A percentile compares a stretch with the other conserved stretches of the same genome.
Conservation (phyloP, 2,888 invertebrate genomes). For the Lottia scabra region DNA sequence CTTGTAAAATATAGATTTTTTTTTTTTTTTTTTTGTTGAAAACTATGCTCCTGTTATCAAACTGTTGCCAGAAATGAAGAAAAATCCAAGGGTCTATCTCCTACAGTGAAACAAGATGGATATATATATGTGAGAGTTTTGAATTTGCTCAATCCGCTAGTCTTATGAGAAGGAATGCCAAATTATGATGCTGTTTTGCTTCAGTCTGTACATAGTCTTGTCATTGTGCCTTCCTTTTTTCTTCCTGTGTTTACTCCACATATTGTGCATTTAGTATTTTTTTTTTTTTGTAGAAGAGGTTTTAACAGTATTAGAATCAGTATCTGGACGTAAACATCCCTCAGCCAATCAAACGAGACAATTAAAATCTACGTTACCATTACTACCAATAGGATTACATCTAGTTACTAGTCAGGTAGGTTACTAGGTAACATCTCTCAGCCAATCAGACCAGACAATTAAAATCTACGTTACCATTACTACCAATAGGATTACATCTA, state of each 20-base stretch:
- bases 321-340: constrained; percentile 66
- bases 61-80: no score
- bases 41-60: no score
- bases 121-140: no score
- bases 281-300: constrained; percentile 54
- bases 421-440: constrained; percentile 64
- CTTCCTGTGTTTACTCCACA: not conserved
- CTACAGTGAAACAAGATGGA: no score
- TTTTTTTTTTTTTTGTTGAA: no score
- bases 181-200: no score
- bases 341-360: constrained; percentile 65
- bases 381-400: constrained; percentile 61
- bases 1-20: no score
- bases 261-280: not conserved
- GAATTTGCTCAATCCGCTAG: no score
- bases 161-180: no score
- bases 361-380: constrained; percentile 60
- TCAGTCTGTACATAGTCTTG: not conserved
- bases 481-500: constrained; percentile 61
- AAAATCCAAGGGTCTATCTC: no score
- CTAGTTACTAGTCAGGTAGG: constrained; percentile 63
- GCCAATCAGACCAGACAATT: constrained; percentile 65
- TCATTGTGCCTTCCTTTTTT: not conserved
- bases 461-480: constrained; percentile 59
- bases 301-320: constrained; percentile 59